phyloP scores from a whole-genome alignment of 2,888 invertebrate genomes.

The Phania funesta region DNA sequence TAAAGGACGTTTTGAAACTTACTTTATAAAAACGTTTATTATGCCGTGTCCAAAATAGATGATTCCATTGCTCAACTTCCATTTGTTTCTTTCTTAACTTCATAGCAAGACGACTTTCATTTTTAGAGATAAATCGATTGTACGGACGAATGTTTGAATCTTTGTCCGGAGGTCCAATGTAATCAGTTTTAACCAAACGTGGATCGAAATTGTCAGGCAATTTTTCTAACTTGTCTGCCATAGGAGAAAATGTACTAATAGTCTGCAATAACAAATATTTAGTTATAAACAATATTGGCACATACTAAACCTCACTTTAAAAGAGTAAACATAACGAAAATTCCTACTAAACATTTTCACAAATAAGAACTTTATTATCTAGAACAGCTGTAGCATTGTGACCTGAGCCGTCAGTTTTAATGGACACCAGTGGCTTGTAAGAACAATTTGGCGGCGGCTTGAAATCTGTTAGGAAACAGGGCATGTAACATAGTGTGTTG shows the following conservation, averaged over 20 bases:
- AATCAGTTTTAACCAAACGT: slow-evolving; percentile 73
- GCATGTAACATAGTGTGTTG: too few relatives aligned
- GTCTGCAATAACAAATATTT: neutral
- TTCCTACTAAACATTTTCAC: neutral
- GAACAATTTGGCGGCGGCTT: too few relatives aligned
- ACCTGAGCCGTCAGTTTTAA: too few relatives aligned
- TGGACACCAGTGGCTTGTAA: too few relatives aligned
- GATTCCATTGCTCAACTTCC: slow-evolving; percentile 91
- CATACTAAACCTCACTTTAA: neutral
- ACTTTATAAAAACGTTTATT: slow-evolving; percentile 89
- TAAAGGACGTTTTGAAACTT: slow-evolving; percentile 66
- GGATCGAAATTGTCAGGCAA: slow-evolving; percentile 75
- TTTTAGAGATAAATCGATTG: slow-evolving; percentile 83
- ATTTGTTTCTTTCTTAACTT: slow-evolving; percentile 84
- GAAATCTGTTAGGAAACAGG: too few relatives aligned
- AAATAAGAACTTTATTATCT: too few relatives aligned
- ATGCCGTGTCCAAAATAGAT: slow-evolving; percentile 90
- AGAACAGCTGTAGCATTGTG: too few relatives aligned
- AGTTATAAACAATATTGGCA: neutral
- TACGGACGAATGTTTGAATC: slow-evolving; percentile 89
- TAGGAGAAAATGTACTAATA: neutral
- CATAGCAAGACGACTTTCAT: slow-evolving; percentile 86
- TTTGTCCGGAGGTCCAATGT: slow-evolving; percentile 86
- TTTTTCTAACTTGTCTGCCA: slow-evolving; percentile 6
- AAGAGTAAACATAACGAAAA: neutral